phyloP scores from a whole-genome alignment of 1,140 invertebrate genomes.

The Sycobia sp. region DNA sequence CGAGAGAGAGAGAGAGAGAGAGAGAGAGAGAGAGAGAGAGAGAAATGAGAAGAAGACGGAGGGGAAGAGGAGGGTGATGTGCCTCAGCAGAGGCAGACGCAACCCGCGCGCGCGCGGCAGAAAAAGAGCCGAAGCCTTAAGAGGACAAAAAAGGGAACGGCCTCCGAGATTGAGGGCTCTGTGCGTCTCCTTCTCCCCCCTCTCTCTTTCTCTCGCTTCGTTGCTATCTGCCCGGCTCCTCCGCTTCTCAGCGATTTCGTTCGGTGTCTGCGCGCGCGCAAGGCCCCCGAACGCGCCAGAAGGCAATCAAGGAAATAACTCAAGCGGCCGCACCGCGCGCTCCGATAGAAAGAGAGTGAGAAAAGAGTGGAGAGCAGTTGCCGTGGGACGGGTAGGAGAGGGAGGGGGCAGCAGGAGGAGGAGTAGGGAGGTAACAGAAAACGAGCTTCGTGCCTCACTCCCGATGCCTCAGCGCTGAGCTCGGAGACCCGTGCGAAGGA shows the following conservation, averaged over 20 bases:
- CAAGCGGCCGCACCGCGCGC: slow-evolving; percentile 15
- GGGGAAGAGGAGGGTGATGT: too few species aligned
- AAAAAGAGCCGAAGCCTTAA: slow-evolving; percentile 11
- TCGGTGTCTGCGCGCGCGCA: background rate
- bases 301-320: slow-evolving; percentile 31
- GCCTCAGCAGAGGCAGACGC: too few species aligned
- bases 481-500: too few species aligned
- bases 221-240: background rate
- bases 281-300: slow-evolving; percentile 9
- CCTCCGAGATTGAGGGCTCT: slow-evolving; percentile 19
- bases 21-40: too few species aligned
- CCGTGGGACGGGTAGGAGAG: background rate
- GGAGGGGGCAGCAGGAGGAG: too few species aligned
- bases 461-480: too few species aligned
- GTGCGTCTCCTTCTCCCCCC: background rate
- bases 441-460: too few species aligned
- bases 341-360: too few species aligned
- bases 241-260: background rate
- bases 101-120: background rate
- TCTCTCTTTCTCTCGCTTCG: background rate
- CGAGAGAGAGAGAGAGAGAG: too few species aligned
- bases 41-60: too few species aligned
- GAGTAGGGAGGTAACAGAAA: too few species aligned
- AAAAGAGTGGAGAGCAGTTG: background rate
- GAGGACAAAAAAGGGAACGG: slow-evolving; percentile 17